Conservation (phyloP, 2,113 vertebrate genomes). For the Cardinalis cardinalis region DNA sequence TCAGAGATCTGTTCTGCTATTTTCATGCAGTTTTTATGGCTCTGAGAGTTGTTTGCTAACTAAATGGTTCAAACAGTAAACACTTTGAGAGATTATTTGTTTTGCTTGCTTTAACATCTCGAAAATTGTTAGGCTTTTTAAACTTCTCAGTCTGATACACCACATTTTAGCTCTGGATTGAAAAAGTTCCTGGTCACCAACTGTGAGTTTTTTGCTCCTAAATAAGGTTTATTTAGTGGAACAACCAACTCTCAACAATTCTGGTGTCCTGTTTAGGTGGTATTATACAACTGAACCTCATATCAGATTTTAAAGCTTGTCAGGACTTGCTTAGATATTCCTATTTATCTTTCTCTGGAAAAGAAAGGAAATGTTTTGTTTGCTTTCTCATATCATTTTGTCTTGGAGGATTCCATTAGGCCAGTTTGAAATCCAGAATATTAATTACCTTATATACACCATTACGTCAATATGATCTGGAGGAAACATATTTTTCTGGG, state of each 20-base stretch:
- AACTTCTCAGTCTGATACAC: not conserved
- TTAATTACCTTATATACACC: conserved; percentile 16
- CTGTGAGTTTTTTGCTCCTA: not conserved
- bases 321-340: conserved; percentile 1
- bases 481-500: conserved; percentile 59
- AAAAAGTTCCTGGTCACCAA: not conserved
- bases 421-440: conserved; percentile 34
- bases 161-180: not conserved
- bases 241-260: not conserved
- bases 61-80: not conserved
- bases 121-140: not conserved
- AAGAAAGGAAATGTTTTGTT: conserved; percentile 52
- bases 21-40: not conserved
- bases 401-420: conserved; percentile 5
- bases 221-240: not conserved
- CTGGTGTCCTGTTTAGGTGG: not conserved
- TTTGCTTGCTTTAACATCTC: not conserved
- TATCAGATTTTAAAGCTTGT: conserved; percentile 10
- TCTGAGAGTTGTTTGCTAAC: not conserved
- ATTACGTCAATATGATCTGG: not conserved
- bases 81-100: not conserved
- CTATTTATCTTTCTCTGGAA: conserved; percentile 41
- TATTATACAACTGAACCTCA: not conserved
- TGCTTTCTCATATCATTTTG: not conserved
- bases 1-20: not conserved